Evolutionary conservation across 2,888 invertebrate genomes (phyloP), one percentile per base, ranked within the genome.

Genomic region (Eupithecia inturbata): DNA sequence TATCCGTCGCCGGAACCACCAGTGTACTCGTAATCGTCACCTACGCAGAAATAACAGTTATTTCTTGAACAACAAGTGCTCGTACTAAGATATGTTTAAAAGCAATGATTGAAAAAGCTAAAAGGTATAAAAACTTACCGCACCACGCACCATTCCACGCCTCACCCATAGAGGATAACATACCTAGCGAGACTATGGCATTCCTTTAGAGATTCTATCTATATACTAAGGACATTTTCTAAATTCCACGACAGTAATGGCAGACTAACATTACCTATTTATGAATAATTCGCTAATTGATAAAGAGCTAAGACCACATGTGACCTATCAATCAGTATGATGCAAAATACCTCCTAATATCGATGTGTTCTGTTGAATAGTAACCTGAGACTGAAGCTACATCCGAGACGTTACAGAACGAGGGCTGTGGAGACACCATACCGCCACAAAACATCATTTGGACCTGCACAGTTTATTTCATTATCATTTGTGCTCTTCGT

Each of bases 11-110:
- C 95, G 22, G 95, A 94, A 2, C 92, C 95, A 57, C 95, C 95
- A 68, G 94, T 91, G 85, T 93, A 92, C 82, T 95, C 95, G 88
- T 92, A 93, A 83, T 95, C 95, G 82, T 94, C 94, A 87, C 93
- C 94, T 93, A 84, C 26, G 69, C 41, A 62, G 45, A 79, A 71
- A 81, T 77, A 78, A 77, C 79, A 68, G 72, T 79, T 79, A 77
- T 45, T 45, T 14, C 63, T 2, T 6, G 63, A 31, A 33, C 28
- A 76, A 33, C 22, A 22, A 57, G 14, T 10, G n/a, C n/a, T 70
- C 70, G 39, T 49, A 75, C 39, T 41, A 60, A 77, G 82, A 80
- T 79, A 83, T 53, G 22, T 72, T 74, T 28, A 72, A 31, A 79
- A 83, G 82, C 83, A 71, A 71, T 74, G 62, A 77, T 73, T 67